Percentiles rank a stretch among this genome's conserved stretches.
Evolutionary conservation across 2,888 invertebrate species (phyloP).

Genomic region (Pristionchus fissidentatus): DNA sequence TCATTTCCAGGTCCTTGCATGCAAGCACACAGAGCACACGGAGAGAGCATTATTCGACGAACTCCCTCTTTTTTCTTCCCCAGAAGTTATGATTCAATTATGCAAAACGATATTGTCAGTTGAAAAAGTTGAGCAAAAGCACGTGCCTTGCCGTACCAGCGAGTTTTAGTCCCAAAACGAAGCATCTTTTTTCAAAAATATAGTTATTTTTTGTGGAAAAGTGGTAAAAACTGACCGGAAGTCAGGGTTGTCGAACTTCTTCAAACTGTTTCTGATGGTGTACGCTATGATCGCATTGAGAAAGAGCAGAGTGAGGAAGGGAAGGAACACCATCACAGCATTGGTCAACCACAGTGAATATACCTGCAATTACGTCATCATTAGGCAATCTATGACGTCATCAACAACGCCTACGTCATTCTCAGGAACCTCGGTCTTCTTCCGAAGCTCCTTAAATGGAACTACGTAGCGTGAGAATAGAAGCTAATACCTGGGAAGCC

Average conservation of each 20-base stretch:
- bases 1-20: constrained; percentile 38
- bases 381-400: neutral
- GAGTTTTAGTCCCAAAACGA: neutral
- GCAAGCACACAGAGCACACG: no score
- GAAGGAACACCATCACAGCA: constrained; percentile 92
- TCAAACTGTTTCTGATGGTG: constrained; percentile 88
- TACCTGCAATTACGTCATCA: constrained; percentile 76
- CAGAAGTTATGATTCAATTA: neutral
- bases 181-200: neutral
- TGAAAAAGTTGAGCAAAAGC: constrained; percentile 2
- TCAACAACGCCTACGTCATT: no score
- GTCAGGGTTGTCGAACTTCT: constrained; percentile 81
- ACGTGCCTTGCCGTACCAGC: no score
- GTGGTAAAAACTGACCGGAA: constrained; percentile 38
- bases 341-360: constrained; percentile 96
- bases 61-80: no score
- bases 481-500: neutral
- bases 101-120: no score
- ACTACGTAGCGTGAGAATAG: neutral
- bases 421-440: no score
- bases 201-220: neutral
- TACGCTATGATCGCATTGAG: constrained; percentile 93
- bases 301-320: constrained; percentile 88
- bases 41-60: no score
- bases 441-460: neutral